Evolutionary conservation across 2,888 invertebrate species (phyloP), one percentile per base, ranked within the genome.

Genomic region (Nomada ferruginata): DNA sequence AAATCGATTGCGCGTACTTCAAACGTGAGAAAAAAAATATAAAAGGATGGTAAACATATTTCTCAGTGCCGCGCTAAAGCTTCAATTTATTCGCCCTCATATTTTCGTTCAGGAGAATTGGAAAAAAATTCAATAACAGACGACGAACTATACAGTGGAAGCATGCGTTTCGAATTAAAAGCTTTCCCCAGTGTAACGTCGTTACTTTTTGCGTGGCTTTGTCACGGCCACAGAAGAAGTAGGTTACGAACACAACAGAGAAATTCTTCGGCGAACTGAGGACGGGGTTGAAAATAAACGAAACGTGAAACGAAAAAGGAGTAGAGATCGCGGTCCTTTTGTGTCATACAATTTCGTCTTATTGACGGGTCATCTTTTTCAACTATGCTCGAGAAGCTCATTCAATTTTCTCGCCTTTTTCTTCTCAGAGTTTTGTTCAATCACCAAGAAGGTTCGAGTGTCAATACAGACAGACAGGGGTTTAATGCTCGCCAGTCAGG

Each of bases 121-220:
- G n/a, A 23, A 64, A 50, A 50, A 7, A 26, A 64, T 47, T 10
- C 47, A 4, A n/a, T 10, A 23, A 23, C 20, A 20, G 42, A 11
- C 61, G 47, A 47, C 15, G 20, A 1, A 9, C 44, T 23, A 44
- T 3, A 29, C 18, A 2, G 2, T 59, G 13, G n/a, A 47, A 15
- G 42, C 47, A 23, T 47, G 47, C 23, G 47, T 47, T 23, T 23
- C 44, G 20, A 42, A 47, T 42, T 63, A 42, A 63, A 63, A 47
- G 36, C 42, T 9, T 63, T 36, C 47, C 47, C 63, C 47, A 9
- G 63, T 26, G 18, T 26, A 18, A 23, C 68, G 20, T 61, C 52
- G 50, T 50, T 36, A 36, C 15, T 60, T 71, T 52, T 50, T 60
- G 50, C 52, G 29, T 11, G 59, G 70, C 70, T 70, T 69, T 69